Conservation (phyloP, 92 coral and sea anemone genomes). For the Galaxea fascicularis region DNA sequence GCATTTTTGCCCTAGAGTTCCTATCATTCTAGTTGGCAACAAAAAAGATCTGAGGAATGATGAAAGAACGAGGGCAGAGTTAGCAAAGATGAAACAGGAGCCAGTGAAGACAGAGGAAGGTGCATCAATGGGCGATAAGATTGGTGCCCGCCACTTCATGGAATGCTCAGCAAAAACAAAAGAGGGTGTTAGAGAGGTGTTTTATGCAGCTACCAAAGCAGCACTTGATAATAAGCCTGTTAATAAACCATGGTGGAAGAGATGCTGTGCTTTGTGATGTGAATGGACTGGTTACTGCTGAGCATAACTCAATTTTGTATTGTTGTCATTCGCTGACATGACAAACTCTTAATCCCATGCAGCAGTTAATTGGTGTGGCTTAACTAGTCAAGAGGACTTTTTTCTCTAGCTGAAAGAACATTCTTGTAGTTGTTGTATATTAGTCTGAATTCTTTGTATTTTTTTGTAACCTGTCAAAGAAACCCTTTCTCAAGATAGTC, state of each 20-base stretch:
- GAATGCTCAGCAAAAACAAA: slow-evolving; percentile 98
- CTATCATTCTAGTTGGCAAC: slow-evolving; percentile 95
- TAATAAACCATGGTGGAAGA: slow-evolving; percentile 52
- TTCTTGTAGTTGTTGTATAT: too few species aligned
- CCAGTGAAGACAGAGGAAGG: slow-evolving; percentile 90
- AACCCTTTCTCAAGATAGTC: too few species aligned
- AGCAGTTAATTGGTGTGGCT: too few species aligned
- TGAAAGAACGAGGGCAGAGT: slow-evolving; percentile 91
- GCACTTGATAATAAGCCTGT: slow-evolving; percentile 81
- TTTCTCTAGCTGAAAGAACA: too few species aligned
- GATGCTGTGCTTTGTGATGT: slow-evolving; percentile 79
- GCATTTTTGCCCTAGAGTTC: slow-evolving; percentile 97
- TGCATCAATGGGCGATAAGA: slow-evolving; percentile 78
- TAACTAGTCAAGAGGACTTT: too few species aligned
- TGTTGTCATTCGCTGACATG: too few species aligned
- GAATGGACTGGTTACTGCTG: background rate
- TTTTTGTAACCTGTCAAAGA: too few species aligned
- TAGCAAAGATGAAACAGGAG: slow-evolving; percentile 95
- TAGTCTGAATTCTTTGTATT: too few species aligned
- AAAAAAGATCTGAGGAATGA: slow-evolving; percentile 97
- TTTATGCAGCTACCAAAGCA: slow-evolving; percentile 89
- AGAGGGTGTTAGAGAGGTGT: slow-evolving; percentile 89
- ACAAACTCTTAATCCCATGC: too few species aligned
- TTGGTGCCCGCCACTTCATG: slow-evolving; percentile 81
- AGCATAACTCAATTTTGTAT: background rate